A percentile compares a stretch with the other conserved stretches of the same genome.
These are phyloP conservation scores for Pempheris klunzingeri DNA, from an alignment of 2,797 vertebrate species.

Conservation along the genomic window DNA sequence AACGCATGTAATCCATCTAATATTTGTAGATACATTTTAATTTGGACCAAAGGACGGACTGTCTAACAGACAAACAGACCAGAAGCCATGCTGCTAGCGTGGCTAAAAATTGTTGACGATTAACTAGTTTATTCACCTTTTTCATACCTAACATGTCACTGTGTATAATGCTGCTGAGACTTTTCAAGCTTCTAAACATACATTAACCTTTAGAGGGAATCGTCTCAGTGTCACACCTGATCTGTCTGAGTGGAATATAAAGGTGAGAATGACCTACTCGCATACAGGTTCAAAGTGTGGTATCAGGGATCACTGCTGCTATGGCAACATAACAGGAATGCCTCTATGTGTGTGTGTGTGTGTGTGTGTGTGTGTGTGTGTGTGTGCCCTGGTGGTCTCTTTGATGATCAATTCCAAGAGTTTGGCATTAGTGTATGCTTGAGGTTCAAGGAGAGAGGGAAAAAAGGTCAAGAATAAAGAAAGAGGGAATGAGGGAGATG, in stretches of 20 bases:
- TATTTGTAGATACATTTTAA: background rate
- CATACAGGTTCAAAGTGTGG: constrained; percentile 65
- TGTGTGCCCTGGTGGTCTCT: constrained; percentile 69
- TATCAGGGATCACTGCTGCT: constrained; percentile 68
- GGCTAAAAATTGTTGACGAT: constrained; percentile 6
- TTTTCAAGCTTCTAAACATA: constrained; percentile 31
- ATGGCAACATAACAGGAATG: constrained; percentile 75
- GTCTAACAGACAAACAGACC: background rate
- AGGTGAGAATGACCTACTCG: constrained; percentile 74
- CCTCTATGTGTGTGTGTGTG: constrained; percentile 31
- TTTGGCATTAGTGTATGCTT: constrained; percentile 71
- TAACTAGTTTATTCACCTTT: background rate
- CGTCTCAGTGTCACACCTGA: constrained; percentile 49
- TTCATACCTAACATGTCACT: background rate
- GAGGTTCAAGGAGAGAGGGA: constrained; percentile 78
- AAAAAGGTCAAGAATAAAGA: constrained; percentile 64
- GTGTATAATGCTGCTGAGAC: constrained; percentile 20
- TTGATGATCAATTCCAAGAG: constrained; percentile 78
- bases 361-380: constrained; percentile 29
- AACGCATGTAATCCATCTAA: background rate
- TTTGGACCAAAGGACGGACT: background rate
- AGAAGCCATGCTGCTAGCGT: background rate
- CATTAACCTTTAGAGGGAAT: constrained; percentile 64
- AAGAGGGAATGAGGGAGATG: constrained; percentile 38
- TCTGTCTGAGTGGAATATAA: constrained; percentile 58